phyloP scores from a whole-genome alignment of 2,888 invertebrate species.

The Limnephilus lunatus region DNA sequence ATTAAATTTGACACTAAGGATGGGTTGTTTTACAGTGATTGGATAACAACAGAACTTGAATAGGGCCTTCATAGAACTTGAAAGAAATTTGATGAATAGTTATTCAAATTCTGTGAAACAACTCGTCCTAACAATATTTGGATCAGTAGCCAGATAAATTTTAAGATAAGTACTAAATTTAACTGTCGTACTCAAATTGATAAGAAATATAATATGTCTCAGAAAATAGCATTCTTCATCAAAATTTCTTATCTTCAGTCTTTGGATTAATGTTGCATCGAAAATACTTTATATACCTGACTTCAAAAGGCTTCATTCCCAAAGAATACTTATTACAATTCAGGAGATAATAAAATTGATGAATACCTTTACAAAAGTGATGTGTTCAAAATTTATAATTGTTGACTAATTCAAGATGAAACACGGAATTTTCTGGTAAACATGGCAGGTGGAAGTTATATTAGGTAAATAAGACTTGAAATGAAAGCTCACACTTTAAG shows the following conservation, averaged over 20 bases:
- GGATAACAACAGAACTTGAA: too few species aligned
- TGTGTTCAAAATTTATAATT: background rate
- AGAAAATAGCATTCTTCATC: background rate
- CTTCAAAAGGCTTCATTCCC: background rate
- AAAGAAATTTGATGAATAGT: too few species aligned
- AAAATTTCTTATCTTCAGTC: background rate
- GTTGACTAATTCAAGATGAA: background rate
- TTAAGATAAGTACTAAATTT: background rate
- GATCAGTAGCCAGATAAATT: background rate
- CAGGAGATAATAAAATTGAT: background rate
- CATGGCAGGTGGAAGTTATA: too few species aligned
- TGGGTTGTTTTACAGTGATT: too few species aligned
- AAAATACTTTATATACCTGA: background rate
- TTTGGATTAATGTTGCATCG: background rate
- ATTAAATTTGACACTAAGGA: background rate
- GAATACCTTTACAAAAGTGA: background rate
- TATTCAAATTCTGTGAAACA: too few species aligned
- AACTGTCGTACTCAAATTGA: background rate
- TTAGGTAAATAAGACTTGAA: too few species aligned
- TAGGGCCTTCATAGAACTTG: too few species aligned
- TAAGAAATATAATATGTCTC: background rate
- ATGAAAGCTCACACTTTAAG: too few species aligned
- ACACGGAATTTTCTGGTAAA: background rate
- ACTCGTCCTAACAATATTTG: background rate
- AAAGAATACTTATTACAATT: background rate